Base-by-base conservation (phyloP, 2,797 vertebrate species). In the Siniperca obscura region DNA sequence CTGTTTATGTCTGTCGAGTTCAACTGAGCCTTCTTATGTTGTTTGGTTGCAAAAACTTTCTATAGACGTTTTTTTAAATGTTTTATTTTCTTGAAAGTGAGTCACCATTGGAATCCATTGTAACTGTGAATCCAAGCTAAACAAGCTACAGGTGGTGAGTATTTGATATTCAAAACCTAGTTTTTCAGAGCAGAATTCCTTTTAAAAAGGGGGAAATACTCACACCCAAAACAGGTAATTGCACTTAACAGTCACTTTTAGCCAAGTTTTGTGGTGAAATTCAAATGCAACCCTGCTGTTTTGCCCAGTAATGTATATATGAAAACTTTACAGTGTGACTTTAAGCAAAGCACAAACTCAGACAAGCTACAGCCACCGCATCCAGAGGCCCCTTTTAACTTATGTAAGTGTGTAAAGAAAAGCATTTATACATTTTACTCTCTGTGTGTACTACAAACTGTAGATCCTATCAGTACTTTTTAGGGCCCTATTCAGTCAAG, bases 341-440 rank as follows among this genome's bases (percentile, higher is more conserved):
- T 70, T 40, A 70, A 60, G 40, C 77, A 82, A 93, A 95, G 93
- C 92, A 95, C 92, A 95, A 93, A 79, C 50, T 80, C 59, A 78
- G 48, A 78, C n/a, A 42, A 74, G 74, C 84, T 61, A 57, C 64
- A 81, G 36, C 66, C 75, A 69, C 78, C 17, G 7, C 53, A 65
- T 42, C 80, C 79, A 76, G 76, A 86, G 22, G 46, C 61, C 85
- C 82, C 52, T 61, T 81, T 40, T 59, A 76, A 40, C 68, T 71
- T 6, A 8, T 88, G 71, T 85, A 48, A 75, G 83, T 71, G 68
- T 87, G 71, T 83, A 81, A 85, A 81, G 48, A 84, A 74, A 76
- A 59, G 61, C 5, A 30, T 84, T 84, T 78, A 30, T 69, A 80
- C 66, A 10, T 86, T 68, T 72, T 60, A 61, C 55, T 69, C 4